Percentiles rank a stretch among this genome's conserved stretches.
phyloP scores from a whole-genome alignment of 2,888 invertebrate genomes.

The Plutella xylostella region DNA sequence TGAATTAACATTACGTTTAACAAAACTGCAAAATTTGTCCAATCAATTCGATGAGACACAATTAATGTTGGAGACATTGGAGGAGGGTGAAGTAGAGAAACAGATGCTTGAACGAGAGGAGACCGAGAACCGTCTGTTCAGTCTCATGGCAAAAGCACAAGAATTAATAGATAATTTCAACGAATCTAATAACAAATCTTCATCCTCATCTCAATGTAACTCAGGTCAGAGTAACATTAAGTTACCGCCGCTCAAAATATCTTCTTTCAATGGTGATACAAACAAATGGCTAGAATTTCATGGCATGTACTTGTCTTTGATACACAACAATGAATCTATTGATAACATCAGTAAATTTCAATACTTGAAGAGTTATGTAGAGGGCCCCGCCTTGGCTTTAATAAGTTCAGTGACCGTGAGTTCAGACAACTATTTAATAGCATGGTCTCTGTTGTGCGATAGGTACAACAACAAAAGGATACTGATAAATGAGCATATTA shows the following conservation, averaged over 20 bases:
- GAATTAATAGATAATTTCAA: too few species aligned
- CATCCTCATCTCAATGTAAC: not conserved
- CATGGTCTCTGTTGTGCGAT: conserved; percentile 13
- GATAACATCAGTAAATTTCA: conserved; percentile 18
- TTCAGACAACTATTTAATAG: conserved; percentile 13
- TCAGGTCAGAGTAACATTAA: not conserved
- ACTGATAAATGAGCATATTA: conserved; percentile 18
- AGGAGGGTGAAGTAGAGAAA: too few species aligned
- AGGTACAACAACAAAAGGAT: conserved; percentile 16
- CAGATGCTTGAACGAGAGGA: too few species aligned
- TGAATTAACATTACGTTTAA: too few species aligned
- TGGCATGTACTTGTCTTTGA: not conserved
- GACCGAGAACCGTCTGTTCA: too few species aligned
- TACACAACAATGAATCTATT: conserved; percentile 15
- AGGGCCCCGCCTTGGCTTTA: conserved; percentile 20
- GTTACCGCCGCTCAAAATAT: not conserved
- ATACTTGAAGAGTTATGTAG: conserved; percentile 17
- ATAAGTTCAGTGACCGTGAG: conserved; percentile 16
- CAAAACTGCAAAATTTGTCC: too few species aligned
- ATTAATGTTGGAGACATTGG: too few species aligned
- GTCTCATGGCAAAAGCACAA: too few species aligned
- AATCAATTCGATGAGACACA: too few species aligned
- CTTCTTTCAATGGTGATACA: not conserved
- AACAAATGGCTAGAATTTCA: not conserved
- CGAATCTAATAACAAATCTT: not conserved